Base-by-base conservation (phyloP, 2,888 invertebrate species). In the Trilocha varians region DNA sequence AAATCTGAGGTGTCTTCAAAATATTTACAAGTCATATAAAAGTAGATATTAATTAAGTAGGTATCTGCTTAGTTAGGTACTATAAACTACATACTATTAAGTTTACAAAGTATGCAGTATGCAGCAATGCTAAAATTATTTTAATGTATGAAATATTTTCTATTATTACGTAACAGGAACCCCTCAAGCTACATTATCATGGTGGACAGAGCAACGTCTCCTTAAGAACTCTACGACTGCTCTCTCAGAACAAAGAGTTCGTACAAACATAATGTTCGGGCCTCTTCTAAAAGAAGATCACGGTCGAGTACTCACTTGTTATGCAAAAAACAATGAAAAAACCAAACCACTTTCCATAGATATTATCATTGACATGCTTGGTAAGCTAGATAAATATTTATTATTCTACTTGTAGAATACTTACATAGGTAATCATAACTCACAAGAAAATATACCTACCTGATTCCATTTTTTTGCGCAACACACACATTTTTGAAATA, bases 321-420 rank as follows among this genome's bases (percentile, higher is more conserved):
- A 88, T 58, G 91, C 92, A 35, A 80, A 87, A 52, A 93, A 93
- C 76, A 92, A 91, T 70, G 88, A 91, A 57, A 79, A 88, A 59
- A 90, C 90, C 36, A 70, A 85, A 41, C 91, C 92, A 42, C 86
- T 92, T 50, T 87, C 89, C 47, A 89, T 89, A 50, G 89, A 90
- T 46, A 88, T 92, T 52, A 87, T 88, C 36, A 74, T 93, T 49
- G 91, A 91, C 68, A 89, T 91, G 88, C 88, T 88, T 62, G 78
- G 91, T 91, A 68, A 90, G 91, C 89, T 35, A 3, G 3, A 5
- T 9, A 13, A 16, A 33, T 13, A 32, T n/a, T n/a, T n/a, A n/a
- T n/a, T n/a, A n/a, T n/a, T n/a, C n/a, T n/a, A n/a, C n/a, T n/a
- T n/a, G n/a, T n/a, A n/a, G n/a, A n/a, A n/a, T n/a, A n/a, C n/a